A percentile compares a stretch with the other conserved stretches of the same genome.
Conservation (phyloP, 2,797 vertebrate species). For the Coranthus polyacanthus region DNA sequence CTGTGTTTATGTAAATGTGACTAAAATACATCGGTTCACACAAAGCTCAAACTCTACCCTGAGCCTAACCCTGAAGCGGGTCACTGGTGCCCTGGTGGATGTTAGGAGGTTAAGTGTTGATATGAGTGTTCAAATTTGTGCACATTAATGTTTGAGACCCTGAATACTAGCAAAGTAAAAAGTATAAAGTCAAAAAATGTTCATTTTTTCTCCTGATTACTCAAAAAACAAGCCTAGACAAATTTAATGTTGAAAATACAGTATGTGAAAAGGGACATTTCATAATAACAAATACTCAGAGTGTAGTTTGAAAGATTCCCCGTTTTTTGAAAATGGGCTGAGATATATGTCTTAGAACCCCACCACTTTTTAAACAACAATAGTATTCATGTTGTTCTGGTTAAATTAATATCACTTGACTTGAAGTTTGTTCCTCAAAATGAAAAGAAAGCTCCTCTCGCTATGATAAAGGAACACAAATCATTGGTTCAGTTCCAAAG, state of each 20-base stretch:
- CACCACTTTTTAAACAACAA: conserved; percentile 1
- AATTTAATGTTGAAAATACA: neutral
- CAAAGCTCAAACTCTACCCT: too few species aligned
- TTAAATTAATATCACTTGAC: conserved; percentile 6
- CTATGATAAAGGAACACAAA: conserved; percentile 89
- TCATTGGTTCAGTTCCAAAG: conserved; percentile 98
- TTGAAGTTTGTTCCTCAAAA: conserved; percentile 34
- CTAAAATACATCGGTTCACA: too few species aligned
- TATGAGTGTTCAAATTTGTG: conserved; percentile 31
- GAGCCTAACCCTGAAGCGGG: too few species aligned
- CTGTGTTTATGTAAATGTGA: conserved; percentile 18
- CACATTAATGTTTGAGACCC: conserved; percentile 44
- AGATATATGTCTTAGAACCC: neutral
- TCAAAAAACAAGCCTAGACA: conserved; percentile 1
- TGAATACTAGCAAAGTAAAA: conserved; percentile 31
- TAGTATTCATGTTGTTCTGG: conserved; percentile 20
- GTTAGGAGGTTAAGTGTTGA: conserved; percentile 25
- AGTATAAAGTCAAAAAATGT: conserved; percentile 13
- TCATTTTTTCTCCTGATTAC: neutral
- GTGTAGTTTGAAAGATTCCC: neutral
- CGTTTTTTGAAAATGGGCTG: conserved; percentile 19
- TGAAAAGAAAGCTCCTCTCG: conserved; percentile 48
- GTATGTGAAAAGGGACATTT: conserved; percentile 21
- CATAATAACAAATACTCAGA: conserved; percentile 29
- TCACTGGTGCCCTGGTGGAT: too few species aligned